Evolutionary conservation across 2,888 invertebrate genomes (phyloP).

Genomic region (Erebia ligea): DNA sequence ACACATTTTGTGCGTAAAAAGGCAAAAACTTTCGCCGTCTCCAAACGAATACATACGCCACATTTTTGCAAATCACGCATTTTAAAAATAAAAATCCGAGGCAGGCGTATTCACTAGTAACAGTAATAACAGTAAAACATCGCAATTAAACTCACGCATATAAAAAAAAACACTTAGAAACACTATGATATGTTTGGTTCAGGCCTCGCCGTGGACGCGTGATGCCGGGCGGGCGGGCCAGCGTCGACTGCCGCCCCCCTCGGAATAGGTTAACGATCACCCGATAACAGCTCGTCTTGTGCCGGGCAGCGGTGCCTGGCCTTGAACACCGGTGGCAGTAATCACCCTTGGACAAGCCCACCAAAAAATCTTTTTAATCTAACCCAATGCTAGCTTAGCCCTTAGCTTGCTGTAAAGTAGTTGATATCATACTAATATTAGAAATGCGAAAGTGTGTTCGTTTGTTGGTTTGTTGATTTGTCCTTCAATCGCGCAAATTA

Average conservation of each 20-base stretch:
- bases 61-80: neutral
- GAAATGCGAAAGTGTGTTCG: too few species aligned
- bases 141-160: constrained; percentile 36
- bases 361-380: neutral
- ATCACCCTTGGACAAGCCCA: neutral
- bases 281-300: constrained; percentile 38
- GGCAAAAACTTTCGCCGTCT: neutral
- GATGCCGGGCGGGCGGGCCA: constrained; percentile 50
- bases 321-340: constrained; percentile 16
- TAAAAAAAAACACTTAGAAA: constrained; percentile 46
- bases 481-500: too few species aligned
- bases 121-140: neutral
- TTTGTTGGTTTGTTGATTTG: too few species aligned
- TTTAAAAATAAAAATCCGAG: constrained; percentile 1
- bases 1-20: neutral
- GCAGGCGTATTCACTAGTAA: constrained; percentile 4
- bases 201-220: constrained; percentile 56
- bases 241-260: constrained; percentile 66
- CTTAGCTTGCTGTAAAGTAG: too few species aligned
- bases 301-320: constrained; percentile 15
- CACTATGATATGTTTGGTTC: constrained; percentile 72
- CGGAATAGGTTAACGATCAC: constrained; percentile 72
- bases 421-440: too few species aligned
- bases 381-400: too few species aligned
- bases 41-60: neutral